phyloP scores from a whole-genome alignment of 2,113 vertebrate species.

The Bos taurus region ARS-UCD2.0 NC_037336.1:39407501-39408000 shows the following conservation, averaged over 20 bases:
- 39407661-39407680: not conserved
- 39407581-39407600: not conserved
- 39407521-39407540: not conserved
- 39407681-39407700: not conserved
- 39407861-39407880: not conserved
- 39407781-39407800: not conserved
- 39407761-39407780: not conserved
- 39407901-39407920: not conserved
- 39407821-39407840: not conserved
- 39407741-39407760: not conserved
- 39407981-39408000: not conserved
- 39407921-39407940: too few relatives aligned
- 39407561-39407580: not conserved
- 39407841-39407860: not conserved
- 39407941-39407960: not conserved
- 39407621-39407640: not conserved
- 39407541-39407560: not conserved
- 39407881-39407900: not conserved
- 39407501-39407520: not conserved
- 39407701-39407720: not conserved
- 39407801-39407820: not conserved
- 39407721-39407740: not conserved
- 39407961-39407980: not conserved
- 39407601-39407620: not conserved
- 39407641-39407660: not conserved